Evolutionary conservation across 2,797 vertebrate genomes (phyloP).

Genomic region (Setipinna tenuifilis): DNA sequence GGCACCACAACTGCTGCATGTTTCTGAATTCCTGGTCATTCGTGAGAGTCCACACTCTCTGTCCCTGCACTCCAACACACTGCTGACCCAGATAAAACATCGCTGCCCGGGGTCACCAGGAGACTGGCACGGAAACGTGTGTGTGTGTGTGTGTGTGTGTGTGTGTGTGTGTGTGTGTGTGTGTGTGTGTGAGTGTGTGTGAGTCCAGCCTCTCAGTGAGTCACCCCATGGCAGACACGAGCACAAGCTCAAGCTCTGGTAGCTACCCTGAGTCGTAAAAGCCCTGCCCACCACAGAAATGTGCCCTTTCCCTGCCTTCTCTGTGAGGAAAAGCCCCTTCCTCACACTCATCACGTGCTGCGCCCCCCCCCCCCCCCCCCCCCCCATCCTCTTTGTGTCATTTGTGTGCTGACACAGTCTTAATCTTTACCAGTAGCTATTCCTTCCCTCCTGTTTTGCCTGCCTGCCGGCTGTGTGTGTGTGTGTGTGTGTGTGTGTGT

Average conservation of each 20-base stretch:
- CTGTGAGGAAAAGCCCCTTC: background rate
- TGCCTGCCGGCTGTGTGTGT: slow-evolving; percentile 4
- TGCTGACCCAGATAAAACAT: slow-evolving; percentile 3
- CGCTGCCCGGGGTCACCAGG: background rate
- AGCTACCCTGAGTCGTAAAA: background rate
- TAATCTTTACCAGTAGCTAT: background rate
- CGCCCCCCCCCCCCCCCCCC: too few species aligned
- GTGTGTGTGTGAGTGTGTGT: slow-evolving; percentile 8
- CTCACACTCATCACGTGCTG: too few species aligned
- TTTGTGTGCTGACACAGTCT: background rate
- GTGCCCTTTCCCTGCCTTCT: background rate
- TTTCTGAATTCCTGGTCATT: background rate
- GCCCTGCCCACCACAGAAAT: background rate
- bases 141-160: background rate
- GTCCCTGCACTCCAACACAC: background rate
- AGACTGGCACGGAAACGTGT: background rate
- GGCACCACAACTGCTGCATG: background rate
- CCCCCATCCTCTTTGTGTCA: background rate
- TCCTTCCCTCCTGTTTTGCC: background rate
- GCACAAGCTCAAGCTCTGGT: background rate
- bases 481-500: slow-evolving; percentile 2
- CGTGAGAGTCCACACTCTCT: background rate
- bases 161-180: background rate
- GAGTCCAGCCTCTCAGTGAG: background rate
- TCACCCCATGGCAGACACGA: background rate